Evolutionary conservation across 2,888 invertebrate genomes (phyloP), one percentile per base, ranked within the genome.

Genomic region (Deilephila elpenor): DNA sequence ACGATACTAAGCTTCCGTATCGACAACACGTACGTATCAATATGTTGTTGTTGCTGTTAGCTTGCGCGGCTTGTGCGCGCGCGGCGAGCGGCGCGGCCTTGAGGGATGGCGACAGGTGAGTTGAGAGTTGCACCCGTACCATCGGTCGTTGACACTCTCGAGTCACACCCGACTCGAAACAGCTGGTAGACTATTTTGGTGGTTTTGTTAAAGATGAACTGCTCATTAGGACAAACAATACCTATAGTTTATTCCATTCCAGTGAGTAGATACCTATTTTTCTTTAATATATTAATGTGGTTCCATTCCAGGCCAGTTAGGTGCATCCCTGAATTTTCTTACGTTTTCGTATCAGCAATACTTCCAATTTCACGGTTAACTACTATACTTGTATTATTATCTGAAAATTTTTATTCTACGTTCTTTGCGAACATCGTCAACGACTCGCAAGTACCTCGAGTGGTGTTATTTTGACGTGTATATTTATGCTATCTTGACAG

Each of bases 71-170:
- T 5, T 34, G 64, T 37, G 25, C 59, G 2, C 20, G 59, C 29
- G 75, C 75, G 71, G 80, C 75, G 64, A 73, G 76, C 59, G 82
- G 84, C 70, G 86, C 86, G 84, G 76, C 89, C 87, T 87, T 88
- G 86, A 75, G 61, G 67, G 73, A 64, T 62, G 32, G 64, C 75
- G 19, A 51, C 73, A 32, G 53, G 73, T 73, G 34, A 60, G 62
- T 19, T 6, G 34, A 37, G 11, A 7, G 20, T 32, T 19, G 19
- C 53, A 51, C 37, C 44, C 7, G 25, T 62, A 72, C 37, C 37
- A 64, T 37, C 37, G 64, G 56, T 25, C 37, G 25, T 59, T 37
- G 11, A 72, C 53, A 17, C 20, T 44, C 14, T 44, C 44, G 44
- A 11, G 44, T 44, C 44, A 11, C 44, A 32, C 19, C 32, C 17